Conservation (phyloP, 2,888 invertebrate species). For the Apamea epomidion region DNA sequence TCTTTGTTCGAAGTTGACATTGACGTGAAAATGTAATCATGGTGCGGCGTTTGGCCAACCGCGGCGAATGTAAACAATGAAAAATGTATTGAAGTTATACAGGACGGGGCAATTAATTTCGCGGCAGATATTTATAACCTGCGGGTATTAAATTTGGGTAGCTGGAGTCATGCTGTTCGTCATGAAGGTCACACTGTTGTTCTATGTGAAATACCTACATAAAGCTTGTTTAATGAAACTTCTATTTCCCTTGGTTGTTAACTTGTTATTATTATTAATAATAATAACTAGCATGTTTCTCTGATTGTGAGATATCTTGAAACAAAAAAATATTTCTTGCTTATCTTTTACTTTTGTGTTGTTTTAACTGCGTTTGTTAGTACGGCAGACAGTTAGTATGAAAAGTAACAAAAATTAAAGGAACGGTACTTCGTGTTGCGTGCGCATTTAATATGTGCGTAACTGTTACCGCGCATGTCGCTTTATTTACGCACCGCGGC, state of each 20-base stretch:
- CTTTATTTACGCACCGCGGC: conserved; percentile 71
- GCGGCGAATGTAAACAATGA: conserved; percentile 78
- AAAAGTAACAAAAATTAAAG: conserved; percentile 50
- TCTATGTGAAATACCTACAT: not conserved
- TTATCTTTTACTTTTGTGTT: conserved; percentile 30
- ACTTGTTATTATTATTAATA: not conserved
- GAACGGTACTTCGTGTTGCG: conserved; percentile 46
- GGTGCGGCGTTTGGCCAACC: conserved; percentile 63
- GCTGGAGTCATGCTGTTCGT: conserved; percentile 22
- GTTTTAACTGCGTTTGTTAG: conserved; percentile 26
- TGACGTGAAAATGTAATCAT: conserved; percentile 89
- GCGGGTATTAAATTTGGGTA: conserved; percentile 48
- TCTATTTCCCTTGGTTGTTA: conserved; percentile 1
- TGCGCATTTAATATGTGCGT: conserved; percentile 51
- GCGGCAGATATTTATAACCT: conserved; percentile 63
- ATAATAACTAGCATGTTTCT: not conserved
- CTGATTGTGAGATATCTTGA: conserved; percentile 34
- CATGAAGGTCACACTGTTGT: conserved; percentile 35
- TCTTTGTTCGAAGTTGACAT: conserved; percentile 87
- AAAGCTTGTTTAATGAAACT: conserved; percentile 3
- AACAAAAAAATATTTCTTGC: conserved; percentile 2
- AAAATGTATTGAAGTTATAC: conserved; percentile 77
- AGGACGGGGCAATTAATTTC: conserved; percentile 73
- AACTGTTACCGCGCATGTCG: conserved; percentile 66
- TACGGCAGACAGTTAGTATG: conserved; percentile 38